phyloP scores from a whole-genome alignment of 2,888 invertebrate genomes.

The Hypolimnas misippus region DNA sequence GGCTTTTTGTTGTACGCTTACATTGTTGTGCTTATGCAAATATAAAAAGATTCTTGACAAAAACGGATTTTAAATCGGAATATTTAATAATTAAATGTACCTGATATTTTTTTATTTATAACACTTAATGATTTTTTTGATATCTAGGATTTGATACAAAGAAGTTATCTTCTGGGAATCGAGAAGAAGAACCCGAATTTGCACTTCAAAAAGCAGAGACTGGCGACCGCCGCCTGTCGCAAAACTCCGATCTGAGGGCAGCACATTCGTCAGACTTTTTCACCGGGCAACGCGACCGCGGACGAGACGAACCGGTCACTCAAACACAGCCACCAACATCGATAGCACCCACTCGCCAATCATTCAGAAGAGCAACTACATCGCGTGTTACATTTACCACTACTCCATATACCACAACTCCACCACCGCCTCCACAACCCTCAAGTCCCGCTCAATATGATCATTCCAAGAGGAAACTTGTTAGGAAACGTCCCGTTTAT shows the following conservation, averaged over 20 bases:
- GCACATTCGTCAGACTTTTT: conserved; percentile 91
- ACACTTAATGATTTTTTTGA: conserved; percentile 11
- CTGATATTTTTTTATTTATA: not conserved
- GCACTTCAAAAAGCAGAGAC: conserved; percentile 89
- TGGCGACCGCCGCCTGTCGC: conserved; percentile 80
- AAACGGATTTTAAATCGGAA: not conserved
- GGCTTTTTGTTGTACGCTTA: conserved; percentile 28
- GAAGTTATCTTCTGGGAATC: conserved; percentile 72
- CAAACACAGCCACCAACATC: conserved; percentile 45
- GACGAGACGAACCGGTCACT: conserved; percentile 65
- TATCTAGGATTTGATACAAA: conserved; percentile 86
- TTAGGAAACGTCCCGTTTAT: conserved; percentile 72
- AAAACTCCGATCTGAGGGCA: conserved; percentile 86
- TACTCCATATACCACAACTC: conserved; percentile 53
- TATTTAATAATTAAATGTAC: not conserved
- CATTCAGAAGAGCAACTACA: conserved; percentile 72
- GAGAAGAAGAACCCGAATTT: conserved; percentile 89
- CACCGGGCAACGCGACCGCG: conserved; percentile 81
- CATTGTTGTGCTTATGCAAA: conserved; percentile 22
- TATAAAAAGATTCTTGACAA: not conserved
- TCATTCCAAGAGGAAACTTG: conserved; percentile 66
- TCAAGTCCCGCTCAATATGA: conserved; percentile 60
- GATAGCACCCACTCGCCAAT: conserved; percentile 54
- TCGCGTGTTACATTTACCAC: conserved; percentile 63
- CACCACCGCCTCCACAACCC: conserved; percentile 48